phyloP scores from a whole-genome alignment of 2,797 vertebrate species.

The Neomorphus geoffroyi region DNA sequence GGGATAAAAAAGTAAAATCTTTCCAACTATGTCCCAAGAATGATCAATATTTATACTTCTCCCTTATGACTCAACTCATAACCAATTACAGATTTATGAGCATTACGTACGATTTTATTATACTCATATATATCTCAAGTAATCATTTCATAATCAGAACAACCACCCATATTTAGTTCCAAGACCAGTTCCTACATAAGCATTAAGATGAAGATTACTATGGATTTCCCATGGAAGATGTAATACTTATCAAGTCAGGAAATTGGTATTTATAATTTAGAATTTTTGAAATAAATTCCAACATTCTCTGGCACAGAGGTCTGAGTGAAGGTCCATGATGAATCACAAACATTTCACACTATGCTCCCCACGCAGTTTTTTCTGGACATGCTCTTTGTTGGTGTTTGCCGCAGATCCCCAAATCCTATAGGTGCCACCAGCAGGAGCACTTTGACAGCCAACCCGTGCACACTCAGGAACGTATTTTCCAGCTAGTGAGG shows the following conservation, averaged over 20 bases:
- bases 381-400: background rate
- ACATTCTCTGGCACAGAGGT: background rate
- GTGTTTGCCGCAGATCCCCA: background rate
- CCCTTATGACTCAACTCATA: background rate
- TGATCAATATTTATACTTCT: constrained; percentile 39
- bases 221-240: constrained; percentile 12
- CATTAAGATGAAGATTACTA: background rate
- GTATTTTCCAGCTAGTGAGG: background rate
- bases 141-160: constrained; percentile 26
- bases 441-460: background rate
- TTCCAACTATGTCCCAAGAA: constrained; percentile 14
- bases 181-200: background rate
- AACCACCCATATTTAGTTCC: background rate
- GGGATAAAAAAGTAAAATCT: constrained; percentile 1
- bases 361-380: background rate
- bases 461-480: background rate
- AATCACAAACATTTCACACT: background rate
- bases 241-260: constrained; percentile 15
- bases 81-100: constrained; percentile 37
- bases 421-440: background rate
- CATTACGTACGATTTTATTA: constrained; percentile 22
- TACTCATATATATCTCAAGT: constrained; percentile 10
- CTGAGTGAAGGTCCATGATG: background rate
- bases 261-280: background rate
- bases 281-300: background rate